These are phyloP conservation scores for Idaea biselata DNA, from an alignment of 2,888 invertebrate genomes.

Conservation along the genomic window DNA sequence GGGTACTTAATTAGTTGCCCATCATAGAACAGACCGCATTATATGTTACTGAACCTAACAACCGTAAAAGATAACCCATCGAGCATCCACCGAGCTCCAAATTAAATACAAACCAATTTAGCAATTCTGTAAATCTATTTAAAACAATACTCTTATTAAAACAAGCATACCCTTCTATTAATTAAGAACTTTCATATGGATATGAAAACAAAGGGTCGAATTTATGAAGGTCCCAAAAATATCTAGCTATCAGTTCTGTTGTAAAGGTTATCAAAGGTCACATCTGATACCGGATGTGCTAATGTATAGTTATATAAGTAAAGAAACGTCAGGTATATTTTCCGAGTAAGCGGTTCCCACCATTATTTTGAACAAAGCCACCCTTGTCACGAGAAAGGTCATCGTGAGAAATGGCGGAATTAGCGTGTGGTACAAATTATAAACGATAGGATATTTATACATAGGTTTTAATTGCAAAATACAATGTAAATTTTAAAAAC, in stretches of 20 bases:
- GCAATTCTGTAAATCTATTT: not conserved
- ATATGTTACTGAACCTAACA: not conserved
- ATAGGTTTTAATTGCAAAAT: too few species aligned
- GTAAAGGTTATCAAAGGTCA: slow-evolving; percentile 14
- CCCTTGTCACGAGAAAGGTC: slow-evolving; percentile 67
- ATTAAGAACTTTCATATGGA: not conserved
- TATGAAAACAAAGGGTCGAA: not conserved
- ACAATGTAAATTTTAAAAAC: too few species aligned
- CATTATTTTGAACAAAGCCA: slow-evolving; percentile 65
- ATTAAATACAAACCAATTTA: not conserved
- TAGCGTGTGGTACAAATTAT: slow-evolving; percentile 25
- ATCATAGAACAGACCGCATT: too few species aligned
- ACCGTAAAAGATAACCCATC: not conserved
- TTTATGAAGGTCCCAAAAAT: not conserved
- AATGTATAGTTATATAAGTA: slow-evolving; percentile 22
- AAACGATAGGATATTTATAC: slow-evolving; percentile 10
- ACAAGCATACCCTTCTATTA: not conserved
- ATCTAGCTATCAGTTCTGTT: not conserved
- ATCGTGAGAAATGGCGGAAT: slow-evolving; percentile 62
- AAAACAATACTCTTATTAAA: not conserved
- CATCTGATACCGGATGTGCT: slow-evolving; percentile 6
- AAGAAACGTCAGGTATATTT: slow-evolving; percentile 51
- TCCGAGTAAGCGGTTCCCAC: slow-evolving; percentile 64
- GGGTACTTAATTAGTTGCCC: too few species aligned
- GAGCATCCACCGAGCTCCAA: not conserved